Base-by-base conservation (phyloP, 30 jellyfish, hydroid and myxozoan genomes). In the Clytia hemisphaerica region DNA sequence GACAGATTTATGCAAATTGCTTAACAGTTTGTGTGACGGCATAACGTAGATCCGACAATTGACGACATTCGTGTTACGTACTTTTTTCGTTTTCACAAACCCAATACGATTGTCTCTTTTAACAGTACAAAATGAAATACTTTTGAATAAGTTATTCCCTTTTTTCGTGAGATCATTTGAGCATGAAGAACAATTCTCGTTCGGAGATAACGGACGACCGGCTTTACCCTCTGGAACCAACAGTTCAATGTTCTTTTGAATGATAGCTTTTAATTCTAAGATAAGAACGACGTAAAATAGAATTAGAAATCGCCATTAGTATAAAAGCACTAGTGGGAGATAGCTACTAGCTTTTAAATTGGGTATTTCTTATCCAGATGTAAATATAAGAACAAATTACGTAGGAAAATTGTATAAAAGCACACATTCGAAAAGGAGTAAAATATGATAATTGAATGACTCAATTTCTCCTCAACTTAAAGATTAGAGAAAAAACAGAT, bases 111-210 rank as follows among this genome's bases (percentile, higher is more conserved):
- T 48, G 48, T 69, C 29, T 10, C 21, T 24, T 3, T 16, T 33
- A 6, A 53, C n/a, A 10, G 77, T 69, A 4, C 81, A 69, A 16
- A 69, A 30, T 18, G 81, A 69, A 3, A 69, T 49, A 30, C 81
- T 69, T 16, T 45, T 45, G 18, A 69, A 18, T 6, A 24, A 25
- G 47, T 46, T 7, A 27, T 69, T 42, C 5, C 81, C 81, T 28
- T 35, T 48, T 51, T 45, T 69, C 26, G 48, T 40, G 6, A 22
- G 57, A 4, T 69, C 76, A 40, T 26, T 50, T 2, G 81, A 16
- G 30, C 81, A 69, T 22, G 71, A 53, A 22, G 59, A 28, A 69
- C 81, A 69, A 0, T n/a, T 24, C n/a, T 69, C 81, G 31, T 38
- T 1, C 6, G 81, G 81, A 21, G 79, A 67, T 12, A 32, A 3